Evolutionary conservation across 2,888 invertebrate genomes (phyloP), one percentile per base, ranked within the genome.

Genomic region (Eubasilissa splendida): DNA sequence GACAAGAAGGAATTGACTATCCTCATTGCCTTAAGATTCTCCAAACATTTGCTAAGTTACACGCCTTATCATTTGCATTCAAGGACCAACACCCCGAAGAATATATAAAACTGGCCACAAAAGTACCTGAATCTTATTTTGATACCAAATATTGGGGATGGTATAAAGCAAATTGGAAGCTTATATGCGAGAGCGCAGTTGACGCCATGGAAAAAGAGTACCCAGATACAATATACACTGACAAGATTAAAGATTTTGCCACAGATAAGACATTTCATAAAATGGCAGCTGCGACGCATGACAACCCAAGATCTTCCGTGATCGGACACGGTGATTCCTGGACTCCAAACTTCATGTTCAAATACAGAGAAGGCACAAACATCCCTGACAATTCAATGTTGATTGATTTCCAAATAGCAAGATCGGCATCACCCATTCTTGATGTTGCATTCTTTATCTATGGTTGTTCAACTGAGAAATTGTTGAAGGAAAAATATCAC

Each of bases 311-410:
- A 42, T 87, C 90, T 14, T 90, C 92, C 0, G 93, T 93, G 0
- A 91, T 95, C 52, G 92, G 91, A 0, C 95, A 95, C 80, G 95
- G 95, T 0, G 95, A 95, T 86, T 92, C 92, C 63, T 95, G 95
- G 95, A 91, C 93, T 0, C 94, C 94, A 14, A 95, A 95, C 86
- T 95, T 95, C 84, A 86, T 95, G 0, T 91, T 91, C 8, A 71
- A 91, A 63, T 88, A 88, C 76, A 84, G 87, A 75, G 82, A 86
- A 9, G 84, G 82, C 12, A 77, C 74, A 71, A 63, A 63, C 11
- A 66, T 52, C 2, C 88, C 90, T 84, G 87, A 87, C 4, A 89
- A 89, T 80, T 90, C 90, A 0, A 91, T 92, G 84, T 89, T 95
- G 80, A 93, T 95, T 58, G 95, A 95, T 85, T 95, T 94, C 84